These are phyloP conservation scores for Melieria picta DNA, from an alignment of 2,888 invertebrate genomes.

Conservation along the genomic window DNA sequence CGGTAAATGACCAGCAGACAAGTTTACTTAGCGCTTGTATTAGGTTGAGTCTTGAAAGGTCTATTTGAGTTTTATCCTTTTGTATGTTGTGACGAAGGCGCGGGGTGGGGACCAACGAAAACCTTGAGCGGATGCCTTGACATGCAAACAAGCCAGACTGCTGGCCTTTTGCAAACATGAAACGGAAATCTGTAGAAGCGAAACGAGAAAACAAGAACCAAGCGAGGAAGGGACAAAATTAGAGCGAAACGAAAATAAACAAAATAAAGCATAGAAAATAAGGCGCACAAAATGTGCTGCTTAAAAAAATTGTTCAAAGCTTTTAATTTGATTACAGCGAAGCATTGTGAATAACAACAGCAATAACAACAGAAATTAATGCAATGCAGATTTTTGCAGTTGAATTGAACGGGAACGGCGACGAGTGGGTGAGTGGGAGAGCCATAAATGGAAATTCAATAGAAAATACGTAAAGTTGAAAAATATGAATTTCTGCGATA, in stretches of 20 bases:
- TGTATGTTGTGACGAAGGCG: no score
- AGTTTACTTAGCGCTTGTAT: no score
- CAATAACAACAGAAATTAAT: neutral
- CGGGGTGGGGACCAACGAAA: no score
- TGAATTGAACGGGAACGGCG: neutral
- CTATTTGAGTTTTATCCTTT: no score
- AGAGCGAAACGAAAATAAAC: no score
- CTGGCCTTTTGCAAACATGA: neutral
- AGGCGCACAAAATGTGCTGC: conserved; percentile 43
- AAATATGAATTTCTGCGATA: neutral
- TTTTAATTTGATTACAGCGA: conserved; percentile 16
- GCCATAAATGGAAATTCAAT: conserved; percentile 9
- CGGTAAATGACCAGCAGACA: no score
- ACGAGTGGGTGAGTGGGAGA: neutral
- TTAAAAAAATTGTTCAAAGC: conserved; percentile 9
- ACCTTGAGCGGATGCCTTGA: no score
- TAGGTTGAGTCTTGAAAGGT: no score
- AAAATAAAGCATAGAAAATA: no score
- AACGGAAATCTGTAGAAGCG: neutral
- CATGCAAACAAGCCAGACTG: no score
- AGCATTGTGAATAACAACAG: neutral
- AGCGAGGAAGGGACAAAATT: conserved; percentile 16
- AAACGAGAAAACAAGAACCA: neutral
- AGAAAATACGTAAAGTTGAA: no score
- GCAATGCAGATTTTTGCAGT: neutral